phyloP scores from a whole-genome alignment of 2,113 vertebrate species.

The Oreocharis arfaki region DNA sequence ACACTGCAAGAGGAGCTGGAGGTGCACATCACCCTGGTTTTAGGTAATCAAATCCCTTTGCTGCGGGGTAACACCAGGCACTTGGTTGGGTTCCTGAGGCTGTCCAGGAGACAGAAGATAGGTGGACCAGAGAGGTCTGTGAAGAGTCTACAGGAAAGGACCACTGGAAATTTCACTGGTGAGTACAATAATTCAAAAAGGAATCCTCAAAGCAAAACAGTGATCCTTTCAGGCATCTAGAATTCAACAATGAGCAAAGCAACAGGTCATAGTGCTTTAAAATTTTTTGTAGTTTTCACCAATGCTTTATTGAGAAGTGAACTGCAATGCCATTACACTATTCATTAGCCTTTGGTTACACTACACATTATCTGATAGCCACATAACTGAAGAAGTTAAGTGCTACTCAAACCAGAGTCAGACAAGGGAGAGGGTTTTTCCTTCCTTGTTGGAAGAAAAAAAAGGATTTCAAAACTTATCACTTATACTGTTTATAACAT shows the following conservation, averaged over 20 bases:
- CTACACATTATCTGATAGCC: not conserved
- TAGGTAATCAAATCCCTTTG: not conserved
- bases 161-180: not conserved
- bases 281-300: not conserved
- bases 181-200: not conserved
- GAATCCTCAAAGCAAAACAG: not conserved
- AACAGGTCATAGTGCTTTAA: not conserved
- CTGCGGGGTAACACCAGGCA: rapidly evolving
- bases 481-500: not conserved
- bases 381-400: not conserved
- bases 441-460: not conserved
- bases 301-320: not conserved
- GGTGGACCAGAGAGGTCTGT: not conserved
- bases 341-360: not conserved
- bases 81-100: too few species aligned
- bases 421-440: not conserved
- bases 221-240: not conserved
- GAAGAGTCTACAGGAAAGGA: not conserved
- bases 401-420: not conserved
- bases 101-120: not conserved
- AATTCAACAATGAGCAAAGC: not conserved
- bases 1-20: not conserved
- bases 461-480: not conserved
- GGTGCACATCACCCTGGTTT: rapidly evolving
- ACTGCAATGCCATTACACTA: not conserved